Evolutionary conservation across 92 coral and sea anemone genomes (phyloP).

Genomic region (Bergia puertoricense): DNA sequence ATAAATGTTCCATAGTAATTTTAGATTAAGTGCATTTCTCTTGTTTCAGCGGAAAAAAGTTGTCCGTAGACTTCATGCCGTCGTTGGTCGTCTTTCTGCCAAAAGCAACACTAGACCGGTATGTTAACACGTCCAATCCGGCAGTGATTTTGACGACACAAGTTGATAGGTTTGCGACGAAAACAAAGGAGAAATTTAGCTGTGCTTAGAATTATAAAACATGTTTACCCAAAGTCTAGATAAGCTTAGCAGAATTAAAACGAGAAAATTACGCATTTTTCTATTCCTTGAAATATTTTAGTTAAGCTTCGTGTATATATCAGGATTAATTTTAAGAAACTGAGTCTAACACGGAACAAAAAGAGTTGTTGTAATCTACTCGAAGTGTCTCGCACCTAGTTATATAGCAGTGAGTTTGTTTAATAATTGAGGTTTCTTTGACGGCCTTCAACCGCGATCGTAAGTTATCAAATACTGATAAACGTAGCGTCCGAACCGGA

Average conservation of each 20-base stretch:
- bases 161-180: neutral
- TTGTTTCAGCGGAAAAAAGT: neutral
- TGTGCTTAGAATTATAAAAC: neutral
- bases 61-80: neutral
- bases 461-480: neutral
- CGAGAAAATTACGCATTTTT: too few relatives aligned
- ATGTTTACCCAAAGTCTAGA: neutral
- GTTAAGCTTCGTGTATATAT: neutral
- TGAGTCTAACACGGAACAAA: neutral
- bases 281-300: too few relatives aligned
- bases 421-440: neutral
- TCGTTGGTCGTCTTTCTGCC: too few relatives aligned
- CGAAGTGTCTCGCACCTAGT: neutral
- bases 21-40: neutral
- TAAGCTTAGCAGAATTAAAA: neutral
- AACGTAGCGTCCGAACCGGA: neutral
- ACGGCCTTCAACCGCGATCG: neutral
- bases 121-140: neutral
- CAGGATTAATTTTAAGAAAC: neutral
- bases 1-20: neutral
- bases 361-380: neutral
- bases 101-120: neutral
- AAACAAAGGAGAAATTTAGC: neutral
- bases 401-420: neutral
- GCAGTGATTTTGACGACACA: neutral